These are phyloP conservation scores for Pegoplata infirma DNA, from an alignment of 2,888 invertebrate genomes.

Conservation along the genomic window DNA sequence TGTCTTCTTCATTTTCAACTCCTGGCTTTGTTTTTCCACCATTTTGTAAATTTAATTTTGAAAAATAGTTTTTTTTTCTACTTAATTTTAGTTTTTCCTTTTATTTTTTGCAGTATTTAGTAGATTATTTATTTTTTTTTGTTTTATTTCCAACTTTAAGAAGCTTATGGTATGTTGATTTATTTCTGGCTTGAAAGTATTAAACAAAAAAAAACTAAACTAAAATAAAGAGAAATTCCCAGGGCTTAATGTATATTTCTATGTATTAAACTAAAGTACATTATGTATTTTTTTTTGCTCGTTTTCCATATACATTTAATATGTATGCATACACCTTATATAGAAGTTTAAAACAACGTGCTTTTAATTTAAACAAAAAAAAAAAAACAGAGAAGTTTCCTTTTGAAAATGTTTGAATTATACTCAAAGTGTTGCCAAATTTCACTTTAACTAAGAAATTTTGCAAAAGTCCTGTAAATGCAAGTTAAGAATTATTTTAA, in stretches of 20 bases:
- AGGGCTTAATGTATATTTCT: conserved; percentile 41
- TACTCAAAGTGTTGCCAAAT: neutral
- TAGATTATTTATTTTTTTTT: conserved; percentile 24
- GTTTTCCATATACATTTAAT: conserved; percentile 5
- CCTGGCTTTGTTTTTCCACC: neutral
- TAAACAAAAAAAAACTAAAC: conserved; percentile 1
- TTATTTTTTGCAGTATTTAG: conserved; percentile 15
- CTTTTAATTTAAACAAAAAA: neutral
- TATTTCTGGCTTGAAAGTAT: conserved; percentile 34
- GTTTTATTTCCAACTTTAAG: conserved; percentile 35
- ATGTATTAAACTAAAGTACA: conserved; percentile 22
- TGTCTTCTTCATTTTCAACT: neutral
- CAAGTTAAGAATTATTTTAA: too few relatives aligned
- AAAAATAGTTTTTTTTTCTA: neutral
- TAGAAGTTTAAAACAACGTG: conserved; percentile 46
- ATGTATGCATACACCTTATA: conserved; percentile 10
- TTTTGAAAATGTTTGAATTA: neutral
- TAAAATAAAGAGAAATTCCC: conserved; percentile 48
- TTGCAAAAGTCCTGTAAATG: too few relatives aligned
- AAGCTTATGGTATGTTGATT: conserved; percentile 40
- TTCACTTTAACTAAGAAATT: too few relatives aligned
- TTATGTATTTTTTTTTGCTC: conserved; percentile 7
- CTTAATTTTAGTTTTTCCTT: neutral
- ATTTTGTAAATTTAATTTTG: conserved; percentile 28
- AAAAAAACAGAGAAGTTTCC: conserved; percentile 40